A percentile compares a stretch with the other conserved stretches of the same genome.
phyloP scores from a whole-genome alignment of 2,888 invertebrate genomes.

The Netelia melanura region DNA sequence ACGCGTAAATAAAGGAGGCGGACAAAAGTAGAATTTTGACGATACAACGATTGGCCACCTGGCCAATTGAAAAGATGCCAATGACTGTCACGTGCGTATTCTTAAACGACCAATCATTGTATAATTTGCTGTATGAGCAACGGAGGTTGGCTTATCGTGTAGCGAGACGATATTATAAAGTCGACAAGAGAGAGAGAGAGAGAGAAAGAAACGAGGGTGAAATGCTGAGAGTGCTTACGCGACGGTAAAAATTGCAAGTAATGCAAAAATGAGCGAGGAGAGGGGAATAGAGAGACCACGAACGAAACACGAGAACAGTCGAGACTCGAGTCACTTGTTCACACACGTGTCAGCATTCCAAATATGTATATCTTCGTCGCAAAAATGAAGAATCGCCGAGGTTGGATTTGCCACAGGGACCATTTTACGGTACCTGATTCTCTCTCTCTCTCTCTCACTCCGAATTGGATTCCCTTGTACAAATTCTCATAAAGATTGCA shows the following conservation, averaged over 20 bases:
- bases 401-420: constrained; percentile 23
- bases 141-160: constrained; percentile 70
- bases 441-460: neutral
- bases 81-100: neutral
- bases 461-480: neutral
- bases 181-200: constrained; percentile 56
- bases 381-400: constrained; percentile 67
- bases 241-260: constrained; percentile 66
- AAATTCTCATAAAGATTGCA: too few relatives aligned
- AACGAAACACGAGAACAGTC: constrained; percentile 60
- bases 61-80: neutral
- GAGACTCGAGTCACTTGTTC: constrained; percentile 68
- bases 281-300: constrained; percentile 14
- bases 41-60: neutral
- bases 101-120: constrained; percentile 11
- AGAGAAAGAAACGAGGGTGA: constrained; percentile 53
- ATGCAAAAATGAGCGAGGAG: constrained; percentile 41
- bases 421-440: constrained; percentile 13
- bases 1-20: neutral
- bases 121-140: constrained; percentile 4
- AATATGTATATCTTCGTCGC: constrained; percentile 66
- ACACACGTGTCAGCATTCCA: constrained; percentile 75
- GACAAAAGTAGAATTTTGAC: neutral
- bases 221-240: constrained; percentile 71
- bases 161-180: constrained; percentile 65